These are phyloP conservation scores for Drosophila mauritiana DNA, from an alignment of 1,140 invertebrate genomes.

Conservation along the genomic window DNA sequence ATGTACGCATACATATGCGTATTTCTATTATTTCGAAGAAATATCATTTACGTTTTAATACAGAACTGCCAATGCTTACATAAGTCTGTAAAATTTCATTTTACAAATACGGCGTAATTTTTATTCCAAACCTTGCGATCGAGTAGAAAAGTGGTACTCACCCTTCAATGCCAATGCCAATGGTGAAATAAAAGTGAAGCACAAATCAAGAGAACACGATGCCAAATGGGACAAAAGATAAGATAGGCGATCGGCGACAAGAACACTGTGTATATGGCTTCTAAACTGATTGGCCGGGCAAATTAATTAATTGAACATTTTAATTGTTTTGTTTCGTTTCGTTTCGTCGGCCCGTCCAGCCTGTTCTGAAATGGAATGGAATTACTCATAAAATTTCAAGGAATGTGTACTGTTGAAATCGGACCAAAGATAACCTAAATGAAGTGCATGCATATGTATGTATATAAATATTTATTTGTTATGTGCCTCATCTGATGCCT, in stretches of 20 bases:
- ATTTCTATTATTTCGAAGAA: too few species aligned
- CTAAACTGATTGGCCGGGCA: constrained; percentile 46
- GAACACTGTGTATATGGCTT: not conserved
- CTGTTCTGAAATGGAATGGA: constrained; percentile 22
- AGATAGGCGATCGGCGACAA: constrained; percentile 31
- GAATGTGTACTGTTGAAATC: constrained; percentile 22
- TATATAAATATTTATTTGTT: constrained; percentile 45
- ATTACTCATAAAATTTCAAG: constrained; percentile 35
- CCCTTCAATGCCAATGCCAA: constrained; percentile 16
- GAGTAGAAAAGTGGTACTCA: constrained; percentile 3
- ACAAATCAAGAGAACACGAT: constrained; percentile 6
- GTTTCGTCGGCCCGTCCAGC: constrained; percentile 7
- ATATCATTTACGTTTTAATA: too few species aligned
- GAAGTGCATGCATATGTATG: constrained; percentile 23
- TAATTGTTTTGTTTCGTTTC: constrained; percentile 51
- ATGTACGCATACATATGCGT: too few species aligned
- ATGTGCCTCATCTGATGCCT: constrained; percentile 22
- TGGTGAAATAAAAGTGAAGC: constrained; percentile 6
- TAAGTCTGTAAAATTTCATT: too few species aligned
- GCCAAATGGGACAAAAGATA: constrained; percentile 30
- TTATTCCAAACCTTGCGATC: not conserved
- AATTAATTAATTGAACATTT: constrained; percentile 48
- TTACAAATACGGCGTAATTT: not conserved
- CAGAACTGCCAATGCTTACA: too few species aligned
- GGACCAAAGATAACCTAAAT: constrained; percentile 48